A percentile compares a stretch with the other conserved stretches of the same genome.
These are phyloP conservation scores for Drosophila anomelani DNA, from an alignment of 2,888 invertebrate species.

Conservation along the genomic window DNA sequence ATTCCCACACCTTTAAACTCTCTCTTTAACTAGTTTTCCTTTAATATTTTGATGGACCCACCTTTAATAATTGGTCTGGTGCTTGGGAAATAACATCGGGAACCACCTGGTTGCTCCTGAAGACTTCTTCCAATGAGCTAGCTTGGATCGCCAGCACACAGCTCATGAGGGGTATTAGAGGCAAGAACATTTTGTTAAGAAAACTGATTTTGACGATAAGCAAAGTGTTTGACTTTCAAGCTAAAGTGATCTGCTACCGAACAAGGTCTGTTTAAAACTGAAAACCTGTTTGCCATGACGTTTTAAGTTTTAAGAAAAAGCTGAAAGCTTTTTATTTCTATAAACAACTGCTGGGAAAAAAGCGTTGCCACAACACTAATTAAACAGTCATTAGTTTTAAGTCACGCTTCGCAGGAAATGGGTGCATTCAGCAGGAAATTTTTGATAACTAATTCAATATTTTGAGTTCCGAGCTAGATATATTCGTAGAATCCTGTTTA, in stretches of 20 bases:
- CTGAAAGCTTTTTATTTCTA: conserved; percentile 21
- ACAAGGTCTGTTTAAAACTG: conserved; percentile 50
- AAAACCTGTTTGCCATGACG: conserved; percentile 64
- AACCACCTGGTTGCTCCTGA: conserved; percentile 85
- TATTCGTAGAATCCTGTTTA: neutral
- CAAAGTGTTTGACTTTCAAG: neutral
- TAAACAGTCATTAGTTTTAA: conserved; percentile 10
- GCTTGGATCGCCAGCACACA: conserved; percentile 44
- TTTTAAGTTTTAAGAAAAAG: conserved; percentile 39
- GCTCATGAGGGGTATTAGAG: conserved; percentile 29
- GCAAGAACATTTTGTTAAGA: conserved; percentile 41
- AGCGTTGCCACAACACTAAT: conserved; percentile 8
- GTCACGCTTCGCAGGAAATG: conserved; percentile 18
- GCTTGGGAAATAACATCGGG: conserved; percentile 71
- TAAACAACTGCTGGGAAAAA: conserved; percentile 17
- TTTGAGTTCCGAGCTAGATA: too few species aligned
- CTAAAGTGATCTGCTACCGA: conserved; percentile 10
- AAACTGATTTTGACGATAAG: neutral
- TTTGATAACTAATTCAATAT: neutral
- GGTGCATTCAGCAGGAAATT: conserved; percentile 2
- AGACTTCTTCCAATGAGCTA: conserved; percentile 85
- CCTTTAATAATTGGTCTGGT: conserved; percentile 63
- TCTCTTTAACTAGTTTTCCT: neutral
- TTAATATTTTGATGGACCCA: conserved; percentile 14
- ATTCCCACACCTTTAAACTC: neutral